Evolutionary conservation across 2,797 vertebrate genomes (phyloP), one percentile per base, ranked within the genome.

Genomic region (Crocodylus rhombifer): DNA sequence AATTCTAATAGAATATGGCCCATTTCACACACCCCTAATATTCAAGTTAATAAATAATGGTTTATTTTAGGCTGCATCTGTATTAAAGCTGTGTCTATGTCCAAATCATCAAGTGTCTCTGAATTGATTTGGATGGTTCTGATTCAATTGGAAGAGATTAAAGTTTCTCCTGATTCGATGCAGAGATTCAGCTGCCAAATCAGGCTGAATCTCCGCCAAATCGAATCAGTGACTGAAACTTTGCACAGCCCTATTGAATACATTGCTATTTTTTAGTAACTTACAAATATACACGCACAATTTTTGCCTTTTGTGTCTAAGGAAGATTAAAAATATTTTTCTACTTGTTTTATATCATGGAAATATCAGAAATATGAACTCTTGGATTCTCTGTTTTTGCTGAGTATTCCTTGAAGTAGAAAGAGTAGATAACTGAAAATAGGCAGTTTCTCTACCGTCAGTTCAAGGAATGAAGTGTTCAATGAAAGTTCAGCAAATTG

Each of bases 281-380:
- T 73, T 62, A 25, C 14, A 36, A 76, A 3, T 30, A 4, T 0
- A 4, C 5, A 3, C 5, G 23, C 42, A 7, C 4, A 0, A 26
- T 75, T 82, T 30, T 23, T 77, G 56, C 69, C 69, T 77, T 91
- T 81, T 73, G 42, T 88, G 74, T 33, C 64, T 65, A 61, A 1
- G 79, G 58, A 65, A 83, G 65, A 12, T 55, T 6, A 77, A 77
- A 58, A 56, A 25, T 28, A 1, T 5, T 58, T 71, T 18, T 61
- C 60, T 56, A 58, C 21, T 82, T n/a, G 2, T 77, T 82, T 60
- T 28, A 7, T 73, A 0, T 33, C 64, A 8, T 28, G 67, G 80
- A 63, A 90, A 23, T 75, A 80, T 0, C 85, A 33, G 61, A 65
- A 73, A 2, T 7, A 1, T 55, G 6, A 81, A 62, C 42, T 67